Evolutionary conservation across 2,888 invertebrate genomes (phyloP), one percentile per base, ranked within the genome.

Genomic region (Elaeidobius kamerunicus): DNA sequence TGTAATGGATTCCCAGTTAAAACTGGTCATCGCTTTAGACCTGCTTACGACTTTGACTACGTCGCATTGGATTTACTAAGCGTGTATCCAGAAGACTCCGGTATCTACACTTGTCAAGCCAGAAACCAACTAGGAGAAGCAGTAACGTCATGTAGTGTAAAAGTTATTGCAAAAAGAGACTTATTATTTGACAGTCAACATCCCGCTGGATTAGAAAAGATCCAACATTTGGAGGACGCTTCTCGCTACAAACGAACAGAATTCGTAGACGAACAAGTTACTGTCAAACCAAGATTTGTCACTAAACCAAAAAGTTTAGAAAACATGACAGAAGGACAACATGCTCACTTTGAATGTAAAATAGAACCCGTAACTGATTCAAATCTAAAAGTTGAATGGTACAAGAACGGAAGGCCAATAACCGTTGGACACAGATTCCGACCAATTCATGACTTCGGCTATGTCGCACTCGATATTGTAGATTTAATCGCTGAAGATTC

Each of bases 381-480:
- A 0, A 95, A 95, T 67, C 80, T 99, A 63, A 92, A 91, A 73
- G 93, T 98, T 2, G 96, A 96, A 75, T 98, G 97, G 97, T 94
- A 83, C 69, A 94, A 92, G 70, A 91, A 99, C 73, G 95, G 94
- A 35, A 85, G 89, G 63, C 94, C 96, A 18, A 85, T 99, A 45
- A 93, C 90, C 14, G 85, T 94, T 69, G 96, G 95, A 41, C 94
- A 95, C 70, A 84, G 96, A 66, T 97, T 95, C 79, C 84, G 94
- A 64, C 95, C 96, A 52, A 93, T 95, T 69, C 95, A 96, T 71
- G 98, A 99, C 73, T 98, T 99, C 74, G 98, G 98, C 32, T 98
- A 96, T 70, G 98, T 98, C 16, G 96, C 97, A 12, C 78, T 99
- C 58, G 98, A 98, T 68, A 92, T 99, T 58, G 85, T 96, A 60